These are phyloP conservation scores for Psettodes erumei DNA, from an alignment of 2,113 vertebrate genomes.

Conservation along the genomic window DNA sequence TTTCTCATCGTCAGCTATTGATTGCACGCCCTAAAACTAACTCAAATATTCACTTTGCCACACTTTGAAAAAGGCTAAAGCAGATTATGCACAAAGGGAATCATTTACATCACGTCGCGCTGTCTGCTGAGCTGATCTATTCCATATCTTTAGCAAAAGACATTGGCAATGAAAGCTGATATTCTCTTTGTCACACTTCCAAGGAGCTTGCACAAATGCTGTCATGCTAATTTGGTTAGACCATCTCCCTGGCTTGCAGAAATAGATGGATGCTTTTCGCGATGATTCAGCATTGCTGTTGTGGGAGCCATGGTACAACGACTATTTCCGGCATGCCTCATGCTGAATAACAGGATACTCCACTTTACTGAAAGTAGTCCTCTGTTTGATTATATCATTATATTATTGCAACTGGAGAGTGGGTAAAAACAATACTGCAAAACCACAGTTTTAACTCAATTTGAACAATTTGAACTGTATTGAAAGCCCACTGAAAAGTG, in stretches of 20 bases:
- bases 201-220: conserved; percentile 61
- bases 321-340: conserved; percentile 33
- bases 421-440: conserved; percentile 38
- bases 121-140: conserved; percentile 64
- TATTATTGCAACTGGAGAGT: conserved; percentile 34
- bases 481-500: conserved; percentile 19
- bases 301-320: conserved; percentile 36
- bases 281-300: conserved; percentile 70
- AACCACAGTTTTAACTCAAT: conserved; percentile 29
- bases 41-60: conserved; percentile 66
- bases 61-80: conserved; percentile 50
- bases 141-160: conserved; percentile 63
- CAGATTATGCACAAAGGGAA: conserved; percentile 69
- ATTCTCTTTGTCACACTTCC: conserved; percentile 69
- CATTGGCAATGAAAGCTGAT: conserved; percentile 60
- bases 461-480: conserved; percentile 26
- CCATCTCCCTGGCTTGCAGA: conserved; percentile 57
- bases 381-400: conserved; percentile 49
- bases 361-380: conserved; percentile 53
- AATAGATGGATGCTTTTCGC: conserved; percentile 50
- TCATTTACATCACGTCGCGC: conserved; percentile 56
- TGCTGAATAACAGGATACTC: conserved; percentile 45
- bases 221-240: conserved; percentile 69
- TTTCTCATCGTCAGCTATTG: conserved; percentile 58
- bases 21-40: conserved; percentile 58